These are phyloP conservation scores for Cremastinae sp. DNA, from an alignment of 2,888 invertebrate genomes.

Conservation along the genomic window DNA sequence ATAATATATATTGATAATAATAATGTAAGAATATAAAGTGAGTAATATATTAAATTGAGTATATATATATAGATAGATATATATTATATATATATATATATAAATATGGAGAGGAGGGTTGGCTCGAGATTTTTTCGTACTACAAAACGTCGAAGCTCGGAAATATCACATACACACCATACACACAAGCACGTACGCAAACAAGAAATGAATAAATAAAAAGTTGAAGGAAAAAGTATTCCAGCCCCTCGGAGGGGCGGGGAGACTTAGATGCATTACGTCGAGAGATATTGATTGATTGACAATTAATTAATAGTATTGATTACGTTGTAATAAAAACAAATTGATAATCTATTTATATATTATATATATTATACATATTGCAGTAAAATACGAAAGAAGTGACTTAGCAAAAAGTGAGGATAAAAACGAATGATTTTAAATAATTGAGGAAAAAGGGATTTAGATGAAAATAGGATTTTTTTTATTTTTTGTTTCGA, in stretches of 20 bases:
- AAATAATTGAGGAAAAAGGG: slow-evolving; percentile 31
- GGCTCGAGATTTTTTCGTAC: slow-evolving; percentile 42
- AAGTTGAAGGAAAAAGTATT: background rate
- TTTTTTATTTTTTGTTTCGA: slow-evolving; percentile 57
- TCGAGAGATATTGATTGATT: slow-evolving; percentile 56
- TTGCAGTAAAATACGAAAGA: slow-evolving; percentile 50
- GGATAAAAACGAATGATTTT: slow-evolving; percentile 55
- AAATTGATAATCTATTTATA: slow-evolving; percentile 75
- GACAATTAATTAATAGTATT: slow-evolving; percentile 62
- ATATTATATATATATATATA: slow-evolving; percentile 59
- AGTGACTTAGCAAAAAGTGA: slow-evolving; percentile 49
- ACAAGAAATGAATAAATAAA: slow-evolving; percentile 7
- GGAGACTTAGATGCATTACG: slow-evolving; percentile 30
- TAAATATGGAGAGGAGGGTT: slow-evolving; percentile 49
- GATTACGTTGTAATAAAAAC: slow-evolving; percentile 62
- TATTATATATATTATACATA: slow-evolving; percentile 60
- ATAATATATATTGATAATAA: slow-evolving; percentile 71
- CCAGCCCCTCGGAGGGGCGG: slow-evolving; percentile 45
- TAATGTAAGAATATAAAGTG: slow-evolving; percentile 51
- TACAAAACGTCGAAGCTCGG: slow-evolving; percentile 36
- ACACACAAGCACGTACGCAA: slow-evolving; percentile 15
- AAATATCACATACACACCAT: slow-evolving; percentile 28
- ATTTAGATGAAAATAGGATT: slow-evolving; percentile 39
- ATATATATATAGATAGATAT: slow-evolving; percentile 38
- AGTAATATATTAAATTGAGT: slow-evolving; percentile 70